A percentile compares a stretch with the other conserved stretches of the same genome.
These are phyloP conservation scores for Netelia fuscicornis DNA, from an alignment of 2,888 invertebrate species.

Conservation along the genomic window DNA sequence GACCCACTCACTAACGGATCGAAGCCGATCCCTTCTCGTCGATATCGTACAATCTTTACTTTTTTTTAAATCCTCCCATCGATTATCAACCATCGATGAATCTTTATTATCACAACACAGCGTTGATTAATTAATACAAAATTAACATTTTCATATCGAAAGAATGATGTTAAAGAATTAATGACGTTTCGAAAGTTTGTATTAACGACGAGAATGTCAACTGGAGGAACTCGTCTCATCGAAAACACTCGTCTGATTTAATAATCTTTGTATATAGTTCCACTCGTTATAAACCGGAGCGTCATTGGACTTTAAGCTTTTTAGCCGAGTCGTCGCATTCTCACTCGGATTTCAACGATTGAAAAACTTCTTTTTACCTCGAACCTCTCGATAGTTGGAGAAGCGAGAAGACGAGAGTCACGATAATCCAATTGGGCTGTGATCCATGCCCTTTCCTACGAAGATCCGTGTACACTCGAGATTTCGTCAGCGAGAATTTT, in stretches of 20 bases:
- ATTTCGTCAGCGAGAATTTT: not conserved
- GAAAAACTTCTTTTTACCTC: constrained; percentile 13
- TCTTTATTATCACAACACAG: too few relatives aligned
- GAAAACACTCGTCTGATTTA: too few relatives aligned
- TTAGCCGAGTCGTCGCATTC: constrained; percentile 6
- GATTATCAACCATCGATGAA: too few relatives aligned
- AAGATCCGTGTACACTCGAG: constrained; percentile 2
- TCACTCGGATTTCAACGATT: not conserved
- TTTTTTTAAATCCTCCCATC: not conserved
- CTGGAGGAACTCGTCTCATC: too few relatives aligned
- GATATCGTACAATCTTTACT: not conserved
- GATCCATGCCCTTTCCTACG: constrained; percentile 24
- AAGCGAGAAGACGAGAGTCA: constrained; percentile 38
- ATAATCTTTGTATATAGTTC: too few relatives aligned
- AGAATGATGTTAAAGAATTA: too few relatives aligned
- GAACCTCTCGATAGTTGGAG: constrained; percentile 5
- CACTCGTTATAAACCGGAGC: too few relatives aligned
- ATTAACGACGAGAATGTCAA: too few relatives aligned
- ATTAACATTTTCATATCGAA: too few relatives aligned
- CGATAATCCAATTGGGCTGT: constrained; percentile 49
- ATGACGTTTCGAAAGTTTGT: too few relatives aligned
- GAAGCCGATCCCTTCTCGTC: constrained; percentile 19
- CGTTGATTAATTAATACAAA: too few relatives aligned
- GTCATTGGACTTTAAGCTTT: not conserved
- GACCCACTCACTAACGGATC: constrained; percentile 46